Evolutionary conservation across 2,797 vertebrate genomes (phyloP), one percentile per base, ranked within the genome.

Genomic region (Alosa sapidissima): DNA sequence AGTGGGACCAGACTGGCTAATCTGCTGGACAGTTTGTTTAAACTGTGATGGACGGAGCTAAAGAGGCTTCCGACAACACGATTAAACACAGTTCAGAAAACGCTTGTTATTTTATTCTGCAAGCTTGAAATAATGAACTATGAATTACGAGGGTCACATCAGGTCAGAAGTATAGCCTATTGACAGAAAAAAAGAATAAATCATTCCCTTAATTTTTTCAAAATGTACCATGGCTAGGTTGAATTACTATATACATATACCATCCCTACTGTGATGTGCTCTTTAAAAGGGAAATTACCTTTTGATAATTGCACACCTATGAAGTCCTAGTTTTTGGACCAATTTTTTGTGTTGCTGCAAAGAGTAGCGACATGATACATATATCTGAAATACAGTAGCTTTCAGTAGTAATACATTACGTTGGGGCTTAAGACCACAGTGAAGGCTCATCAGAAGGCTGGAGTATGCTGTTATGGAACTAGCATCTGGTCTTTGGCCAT

Each of bases 11-110:
- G 85, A 85, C 62, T 84, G 84, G 87, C 85, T 90, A 88, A 89
- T 90, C 87, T 88, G 84, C 85, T 83, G 55, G 82, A 84, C 88
- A 85, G 83, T 86, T 85, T 85, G 87, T 88, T 90, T 84, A 87
- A 85, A 78, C 72, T 47, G 72, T 78, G 72, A 47, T 16, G 36
- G 72, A 19, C 72, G 45, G 36, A 45, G 19, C 72, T 11, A 78
- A 6, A 19, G 36, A 78, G 41, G 5, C 4, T 78, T 47, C 28
- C 36, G 41, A 78, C 72, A 47, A 78, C 41, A 78, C 72, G 21
- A 45, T 78, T 78, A 47, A 8, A 78, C 41, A 78, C 72, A 47
- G 72, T 19, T 21, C 41, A 45, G 36, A 78, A 72, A 72, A 72
- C 33, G 13, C 33, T 68, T 68, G 11, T 65, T 33, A 24, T 28